Percentiles rank a stretch among this genome's conserved stretches.
Evolutionary conservation across 2,888 invertebrate genomes (phyloP).

Genomic region (Eupithecia vulgata): DNA sequence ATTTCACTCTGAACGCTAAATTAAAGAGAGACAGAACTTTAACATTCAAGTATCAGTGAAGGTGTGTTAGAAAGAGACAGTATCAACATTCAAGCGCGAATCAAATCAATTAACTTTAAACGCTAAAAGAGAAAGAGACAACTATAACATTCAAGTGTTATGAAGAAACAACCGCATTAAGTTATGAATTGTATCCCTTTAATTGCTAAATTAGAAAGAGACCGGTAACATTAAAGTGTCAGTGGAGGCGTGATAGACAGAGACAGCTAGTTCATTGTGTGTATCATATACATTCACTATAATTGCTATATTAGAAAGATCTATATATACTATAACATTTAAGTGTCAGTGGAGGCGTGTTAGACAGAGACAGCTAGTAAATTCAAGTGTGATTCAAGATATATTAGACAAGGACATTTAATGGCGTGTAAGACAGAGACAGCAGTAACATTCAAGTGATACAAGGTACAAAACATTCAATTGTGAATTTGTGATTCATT

Average conservation of each 20-base stretch:
- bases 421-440: conserved; percentile 13
- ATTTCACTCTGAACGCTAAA: neutral
- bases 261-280: conserved; percentile 9
- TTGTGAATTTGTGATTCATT: neutral
- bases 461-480: neutral
- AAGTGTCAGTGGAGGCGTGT: conserved; percentile 10
- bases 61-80: conserved; percentile 21
- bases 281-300: neutral
- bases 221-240: conserved; percentile 1
- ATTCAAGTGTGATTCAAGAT: neutral
- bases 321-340: neutral
- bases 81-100: neutral
- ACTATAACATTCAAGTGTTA: conserved; percentile 5
- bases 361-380: conserved; percentile 22
- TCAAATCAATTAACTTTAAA: neutral
- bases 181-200: too few relatives aligned
- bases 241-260: conserved; percentile 3
- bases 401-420: neutral
- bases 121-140: too few relatives aligned
- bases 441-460: conserved; percentile 19
- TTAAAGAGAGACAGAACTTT: conserved; percentile 21
- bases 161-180: too few relatives aligned
- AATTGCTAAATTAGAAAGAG: conserved; percentile 11
- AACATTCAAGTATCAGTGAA: conserved; percentile 5
- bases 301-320: neutral